Conservation (phyloP, 2,888 invertebrate species). For the Drosophila falleni region DNA sequence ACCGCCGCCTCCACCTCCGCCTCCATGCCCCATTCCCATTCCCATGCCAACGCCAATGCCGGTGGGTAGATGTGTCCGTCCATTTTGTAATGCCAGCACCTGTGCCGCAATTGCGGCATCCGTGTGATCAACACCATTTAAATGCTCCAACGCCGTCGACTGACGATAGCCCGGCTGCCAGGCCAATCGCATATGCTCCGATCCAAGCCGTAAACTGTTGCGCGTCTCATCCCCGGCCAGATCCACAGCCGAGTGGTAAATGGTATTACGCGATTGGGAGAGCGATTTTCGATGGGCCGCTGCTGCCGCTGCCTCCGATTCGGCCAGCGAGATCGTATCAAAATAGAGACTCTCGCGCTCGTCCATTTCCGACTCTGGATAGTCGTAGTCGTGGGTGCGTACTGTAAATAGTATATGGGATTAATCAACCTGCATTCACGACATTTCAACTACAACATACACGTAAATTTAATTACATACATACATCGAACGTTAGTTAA, state of each 20-base stretch:
- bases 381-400: slow-evolving; percentile 85
- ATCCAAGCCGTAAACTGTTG: slow-evolving; percentile 69
- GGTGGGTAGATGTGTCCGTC: slow-evolving; percentile 66
- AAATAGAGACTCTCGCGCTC: slow-evolving; percentile 85
- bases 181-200: slow-evolving; percentile 59
- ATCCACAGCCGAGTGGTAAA: slow-evolving; percentile 88
- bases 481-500: slow-evolving; percentile 1
- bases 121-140: slow-evolving; percentile 66
- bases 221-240: slow-evolving; percentile 84
- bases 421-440: slow-evolving; percentile 33
- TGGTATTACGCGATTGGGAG: slow-evolving; percentile 87
- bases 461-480: slow-evolving; percentile 6
- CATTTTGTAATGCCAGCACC: slow-evolving; percentile 77
- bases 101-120: slow-evolving; percentile 80
- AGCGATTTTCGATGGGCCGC: slow-evolving; percentile 85
- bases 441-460: background rate
- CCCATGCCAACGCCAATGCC: slow-evolving; percentile 65
- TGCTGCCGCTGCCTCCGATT: slow-evolving; percentile 85
- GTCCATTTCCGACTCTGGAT: slow-evolving; percentile 85
- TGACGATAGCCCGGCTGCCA: slow-evolving; percentile 81
- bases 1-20: slow-evolving; percentile 32
- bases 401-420: slow-evolving; percentile 72
- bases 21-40: slow-evolving; percentile 17
- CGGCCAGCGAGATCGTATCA: slow-evolving; percentile 85
- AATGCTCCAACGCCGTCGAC: slow-evolving; percentile 83